These are phyloP conservation scores for Python bivittatus DNA, from an alignment of 2,113 vertebrate genomes.

Conservation along the genomic window DNA sequence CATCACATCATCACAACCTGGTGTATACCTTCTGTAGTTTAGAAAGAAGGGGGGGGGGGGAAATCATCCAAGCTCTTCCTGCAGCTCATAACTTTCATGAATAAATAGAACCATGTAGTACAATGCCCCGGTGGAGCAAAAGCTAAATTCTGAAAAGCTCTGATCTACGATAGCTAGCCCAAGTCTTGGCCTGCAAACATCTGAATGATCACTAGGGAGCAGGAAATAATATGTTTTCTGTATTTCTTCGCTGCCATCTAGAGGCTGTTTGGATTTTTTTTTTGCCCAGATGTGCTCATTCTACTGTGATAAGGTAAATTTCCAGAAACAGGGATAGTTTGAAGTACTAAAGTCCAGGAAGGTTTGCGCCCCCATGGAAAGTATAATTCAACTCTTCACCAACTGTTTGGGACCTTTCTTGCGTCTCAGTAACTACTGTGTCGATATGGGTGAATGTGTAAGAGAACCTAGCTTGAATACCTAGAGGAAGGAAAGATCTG, in stretches of 20 bases:
- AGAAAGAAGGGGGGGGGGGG: neutral
- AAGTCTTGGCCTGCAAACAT: too few relatives aligned
- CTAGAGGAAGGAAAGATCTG: conserved; percentile 7
- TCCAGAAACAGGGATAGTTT: neutral
- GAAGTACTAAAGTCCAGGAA: neutral
- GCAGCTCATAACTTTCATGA: neutral
- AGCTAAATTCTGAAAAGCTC: neutral
- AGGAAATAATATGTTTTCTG: neutral
- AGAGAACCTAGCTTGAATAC: neutral
- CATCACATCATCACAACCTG: neutral
- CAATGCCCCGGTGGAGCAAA: neutral
- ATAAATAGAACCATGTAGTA: neutral
- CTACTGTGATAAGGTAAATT: neutral
- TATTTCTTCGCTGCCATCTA: neutral
- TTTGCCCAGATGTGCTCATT: neutral
- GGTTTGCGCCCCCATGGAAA: neutral
- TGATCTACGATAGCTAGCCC: neutral
- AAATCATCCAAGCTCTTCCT: too few relatives aligned
- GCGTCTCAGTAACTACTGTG: neutral
- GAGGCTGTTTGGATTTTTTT: neutral
- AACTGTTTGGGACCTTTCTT: neutral
- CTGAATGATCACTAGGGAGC: neutral
- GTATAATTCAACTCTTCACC: neutral
- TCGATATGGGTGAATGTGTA: neutral
- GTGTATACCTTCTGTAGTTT: neutral